Evolutionary conservation across 2,797 vertebrate species (phyloP), one percentile per base, ranked within the genome.

Genomic region (Psittacula echo): DNA sequence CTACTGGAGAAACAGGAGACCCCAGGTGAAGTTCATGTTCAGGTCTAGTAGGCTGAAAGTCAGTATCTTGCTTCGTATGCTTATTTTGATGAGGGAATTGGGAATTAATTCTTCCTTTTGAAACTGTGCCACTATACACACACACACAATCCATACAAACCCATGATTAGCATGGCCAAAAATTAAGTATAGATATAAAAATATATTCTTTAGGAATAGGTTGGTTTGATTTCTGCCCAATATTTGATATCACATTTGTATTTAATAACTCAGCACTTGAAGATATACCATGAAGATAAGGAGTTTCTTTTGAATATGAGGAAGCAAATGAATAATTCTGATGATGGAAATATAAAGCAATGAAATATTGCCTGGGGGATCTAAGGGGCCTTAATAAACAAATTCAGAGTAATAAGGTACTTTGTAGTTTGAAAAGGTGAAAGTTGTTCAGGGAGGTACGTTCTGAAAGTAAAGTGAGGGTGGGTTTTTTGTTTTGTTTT

Each of bases 281-380:
- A 77, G 54, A 89, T 53, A 4, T 48, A 37, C 47, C 9, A 8
- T n/a, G n/a, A 67, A 2, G 4, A 41, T 50, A 61, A 65, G 14
- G 4, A 30, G 2, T 7, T 81, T 85, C 21, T 32, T 85, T 77
- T 20, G 18, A 78, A 42, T 84, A 65, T 24, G n/a, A 70, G 50
- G 39, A 91, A 81, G 22, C 27, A 87, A 47, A 87, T 76, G 70
- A 94, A 82, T 88, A 93, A 91, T 94, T 95, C 87, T 42, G 58
- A 76, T n/a, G 10, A 50, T 85, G 58, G 42, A 93, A 90, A 66
- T 73, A 77, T 29, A 62, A 86, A 90, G 27, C 2, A 13, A 50
- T 84, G 14, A 74, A 94, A 77, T 70, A 77, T 58, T 89, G 21
- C 90, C 88, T 86, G 47, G 53, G 44, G 54, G 80, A 64, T 56